Conservation (phyloP, 2,113 vertebrate species). For the Varanus salvator region DNA sequence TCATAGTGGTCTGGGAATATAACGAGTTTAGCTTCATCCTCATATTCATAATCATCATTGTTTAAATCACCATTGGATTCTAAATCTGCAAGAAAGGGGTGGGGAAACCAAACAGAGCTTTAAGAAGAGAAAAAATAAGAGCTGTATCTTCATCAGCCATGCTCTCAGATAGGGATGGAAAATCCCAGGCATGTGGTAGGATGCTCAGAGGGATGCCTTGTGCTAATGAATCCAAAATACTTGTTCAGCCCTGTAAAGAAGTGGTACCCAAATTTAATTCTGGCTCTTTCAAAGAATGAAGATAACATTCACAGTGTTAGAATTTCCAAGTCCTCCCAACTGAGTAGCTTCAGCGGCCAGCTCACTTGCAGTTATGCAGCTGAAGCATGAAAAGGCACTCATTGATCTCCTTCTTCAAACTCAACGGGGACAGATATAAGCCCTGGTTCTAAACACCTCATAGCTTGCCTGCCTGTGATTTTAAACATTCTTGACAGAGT, state of each 20-base stretch:
- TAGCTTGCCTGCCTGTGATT: background rate
- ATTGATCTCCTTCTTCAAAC: background rate
- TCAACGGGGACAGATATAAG: background rate
- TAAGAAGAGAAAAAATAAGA: background rate
- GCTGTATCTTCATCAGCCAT: background rate
- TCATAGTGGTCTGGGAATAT: constrained; percentile 99
- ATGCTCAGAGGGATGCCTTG: background rate
- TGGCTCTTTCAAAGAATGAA: background rate
- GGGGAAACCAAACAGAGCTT: constrained; percentile 41
- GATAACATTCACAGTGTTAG: too few relatives aligned
- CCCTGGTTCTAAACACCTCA: background rate
- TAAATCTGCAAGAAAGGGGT: constrained; percentile 86
- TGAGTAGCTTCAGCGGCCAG: background rate
- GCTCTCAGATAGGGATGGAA: background rate
- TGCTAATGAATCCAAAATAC: background rate
- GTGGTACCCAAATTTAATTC: background rate
- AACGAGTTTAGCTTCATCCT: constrained; percentile 97
- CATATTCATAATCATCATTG: constrained; percentile 93
- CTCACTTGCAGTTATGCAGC: background rate
- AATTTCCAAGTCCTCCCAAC: background rate
- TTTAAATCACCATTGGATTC: constrained; percentile 93
- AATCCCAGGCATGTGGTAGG: background rate
- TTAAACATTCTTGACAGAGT: background rate
- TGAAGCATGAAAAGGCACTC: background rate
- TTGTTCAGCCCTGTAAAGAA: background rate